These are phyloP conservation scores for Aplysina aerophoba DNA, from an alignment of 37 sponge, comb jelly and placozoan species.

Conservation along the genomic window DNA sequence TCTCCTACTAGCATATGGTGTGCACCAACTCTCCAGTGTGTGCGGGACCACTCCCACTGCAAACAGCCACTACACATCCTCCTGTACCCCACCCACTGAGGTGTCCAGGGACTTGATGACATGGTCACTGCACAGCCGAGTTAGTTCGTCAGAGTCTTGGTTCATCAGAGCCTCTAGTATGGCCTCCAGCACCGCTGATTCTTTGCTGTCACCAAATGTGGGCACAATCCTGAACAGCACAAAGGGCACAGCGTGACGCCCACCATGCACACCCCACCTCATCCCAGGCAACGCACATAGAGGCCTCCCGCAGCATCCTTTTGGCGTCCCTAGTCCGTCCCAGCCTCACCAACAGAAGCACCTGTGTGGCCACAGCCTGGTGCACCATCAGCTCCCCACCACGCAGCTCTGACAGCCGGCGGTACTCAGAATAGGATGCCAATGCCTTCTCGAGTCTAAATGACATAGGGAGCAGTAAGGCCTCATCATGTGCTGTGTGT, in stretches of 20 bases:
- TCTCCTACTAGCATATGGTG: too few relatives aligned
- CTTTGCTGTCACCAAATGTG: slow-evolving; percentile 11
- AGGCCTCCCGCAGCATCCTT: neutral
- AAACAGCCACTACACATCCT: too few relatives aligned
- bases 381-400: neutral
- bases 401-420: neutral
- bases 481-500: too few relatives aligned
- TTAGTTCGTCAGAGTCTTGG: slow-evolving; percentile 4
- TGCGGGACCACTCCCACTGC: too few relatives aligned
- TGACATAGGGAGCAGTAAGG: too few relatives aligned
- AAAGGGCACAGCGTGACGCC: neutral
- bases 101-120: slow-evolving; percentile 21
- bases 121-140: neutral
- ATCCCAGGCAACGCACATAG: neutral
- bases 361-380: neutral
- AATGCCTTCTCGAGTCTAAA: slow-evolving; percentile 7
- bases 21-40: too few relatives aligned
- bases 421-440: neutral
- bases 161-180: neutral
- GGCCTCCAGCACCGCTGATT: neutral
- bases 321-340: neutral
- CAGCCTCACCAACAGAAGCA: neutral
- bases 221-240: neutral
- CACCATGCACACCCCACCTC: neutral
- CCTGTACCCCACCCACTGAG: slow-evolving; percentile 7